Evolutionary conservation across 2,797 vertebrate species (phyloP).

Genomic region (Pempheris klunzingeri): DNA sequence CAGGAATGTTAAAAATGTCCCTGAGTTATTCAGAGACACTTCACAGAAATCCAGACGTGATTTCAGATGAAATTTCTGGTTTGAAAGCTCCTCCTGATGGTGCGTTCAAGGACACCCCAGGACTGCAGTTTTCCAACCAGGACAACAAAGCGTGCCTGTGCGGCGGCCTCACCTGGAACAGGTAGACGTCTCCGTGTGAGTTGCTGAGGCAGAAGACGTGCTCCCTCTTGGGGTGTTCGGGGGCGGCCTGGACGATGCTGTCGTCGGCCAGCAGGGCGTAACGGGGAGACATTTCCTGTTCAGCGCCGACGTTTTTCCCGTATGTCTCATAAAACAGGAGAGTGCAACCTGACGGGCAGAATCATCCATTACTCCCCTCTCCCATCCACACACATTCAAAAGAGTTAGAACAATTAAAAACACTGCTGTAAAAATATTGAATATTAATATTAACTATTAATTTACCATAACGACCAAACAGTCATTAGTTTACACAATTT

Average conservation of each 20-base stretch:
- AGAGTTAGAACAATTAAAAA: too few relatives aligned
- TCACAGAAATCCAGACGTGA: too few relatives aligned
- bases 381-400: too few relatives aligned
- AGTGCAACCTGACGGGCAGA: conserved; percentile 86
- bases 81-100: neutral
- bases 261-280: conserved; percentile 91
- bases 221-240: conserved; percentile 94
- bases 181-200: conserved; percentile 91
- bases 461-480: too few relatives aligned
- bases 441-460: too few relatives aligned
- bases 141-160: neutral
- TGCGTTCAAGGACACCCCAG: conserved; percentile 15
- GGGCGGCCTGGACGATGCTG: conserved; percentile 93
- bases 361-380: neutral
- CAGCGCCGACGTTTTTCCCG: conserved; percentile 81
- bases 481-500: too few relatives aligned
- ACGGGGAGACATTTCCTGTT: conserved; percentile 85
- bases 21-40: neutral
- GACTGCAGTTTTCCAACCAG: too few relatives aligned
- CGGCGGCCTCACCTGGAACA: conserved; percentile 90
- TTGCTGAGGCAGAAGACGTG: conserved; percentile 97
- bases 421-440: too few relatives aligned
- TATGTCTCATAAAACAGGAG: conserved; percentile 93
- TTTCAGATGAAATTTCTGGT: too few relatives aligned
- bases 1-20: neutral